Evolutionary conservation across 2,797 vertebrate genomes (phyloP).

Genomic region (Agapornis canus): DNA sequence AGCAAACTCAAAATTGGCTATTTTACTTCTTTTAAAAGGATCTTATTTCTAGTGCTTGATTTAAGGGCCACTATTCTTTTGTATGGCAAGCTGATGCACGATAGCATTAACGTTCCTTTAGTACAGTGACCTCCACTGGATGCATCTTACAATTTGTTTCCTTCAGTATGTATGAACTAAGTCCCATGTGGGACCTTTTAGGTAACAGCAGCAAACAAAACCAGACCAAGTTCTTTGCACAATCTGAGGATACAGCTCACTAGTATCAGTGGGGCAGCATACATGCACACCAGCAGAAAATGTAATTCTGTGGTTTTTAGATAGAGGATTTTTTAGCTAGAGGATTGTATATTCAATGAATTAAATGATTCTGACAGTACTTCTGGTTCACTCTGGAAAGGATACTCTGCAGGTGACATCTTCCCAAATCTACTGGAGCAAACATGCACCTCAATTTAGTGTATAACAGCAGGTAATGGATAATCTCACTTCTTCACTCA

Average conservation of each 20-base stretch:
- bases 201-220: background rate
- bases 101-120: background rate
- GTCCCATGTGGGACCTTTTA: background rate
- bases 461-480: background rate
- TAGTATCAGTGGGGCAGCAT: background rate
- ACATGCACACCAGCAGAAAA: background rate
- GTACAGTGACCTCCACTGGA: background rate
- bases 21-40: background rate
- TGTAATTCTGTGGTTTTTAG: background rate
- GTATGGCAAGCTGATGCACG: background rate
- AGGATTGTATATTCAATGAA: background rate
- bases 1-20: background rate
- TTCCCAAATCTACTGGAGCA: background rate
- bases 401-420: background rate
- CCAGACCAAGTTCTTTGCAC: background rate
- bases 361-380: background rate
- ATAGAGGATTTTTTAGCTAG: background rate
- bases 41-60: background rate
- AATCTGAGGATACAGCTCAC: background rate
- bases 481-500: background rate
- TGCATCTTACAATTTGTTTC: background rate
- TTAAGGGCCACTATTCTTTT: background rate
- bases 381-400: background rate
- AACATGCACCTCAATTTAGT: background rate
- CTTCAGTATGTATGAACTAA: background rate